Evolutionary conservation across 2,888 invertebrate genomes (phyloP), one percentile per base, ranked within the genome.

Genomic region (Pycnomerus fuliginosus): DNA sequence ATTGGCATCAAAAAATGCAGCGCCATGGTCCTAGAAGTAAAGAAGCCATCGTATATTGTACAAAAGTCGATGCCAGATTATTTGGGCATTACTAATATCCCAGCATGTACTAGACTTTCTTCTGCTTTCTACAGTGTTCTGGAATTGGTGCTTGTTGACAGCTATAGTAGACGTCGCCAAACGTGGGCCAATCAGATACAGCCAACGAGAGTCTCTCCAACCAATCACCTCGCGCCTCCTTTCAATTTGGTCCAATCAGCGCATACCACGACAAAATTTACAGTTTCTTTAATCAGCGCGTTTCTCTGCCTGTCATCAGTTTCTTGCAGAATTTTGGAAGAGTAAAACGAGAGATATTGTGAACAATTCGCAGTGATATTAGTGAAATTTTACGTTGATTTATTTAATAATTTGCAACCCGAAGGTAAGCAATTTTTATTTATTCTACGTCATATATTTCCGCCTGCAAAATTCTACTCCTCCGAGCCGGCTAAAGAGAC

Each of bases 141-240:
- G n/a, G n/a, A n/a, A n/a, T n/a, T n/a, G n/a, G n/a, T n/a, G n/a
- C n/a, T n/a, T n/a, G n/a, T n/a, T n/a, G n/a, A n/a, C n/a, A n/a
- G n/a, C n/a, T n/a, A n/a, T n/a, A n/a, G n/a, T n/a, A n/a, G n/a
- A n/a, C n/a, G n/a, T n/a, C n/a, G n/a, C n/a, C n/a, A n/a, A 10
- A 83, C 84, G 84, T 84, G 84, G 80, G 80, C 84, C 84, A 83
- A 84, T 83, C 55, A 60, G 29, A 59, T 57, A 16, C 30, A 65
- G 80, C 77, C 83, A 81, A 80, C 80, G 80, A 74, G 69, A 60
- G 70, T 58, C 16, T 64, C 58, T 52, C 64, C 67, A 67, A 49
- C 77, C 77, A 78, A 80, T 79, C 55, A 60, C 16, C 44, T 47
- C 3, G 3, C 42, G 52, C 25, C 62, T 64, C 78, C 79, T 69